Conservation (phyloP, 1,140 invertebrate species). For the Drosophila repleta region DNA sequence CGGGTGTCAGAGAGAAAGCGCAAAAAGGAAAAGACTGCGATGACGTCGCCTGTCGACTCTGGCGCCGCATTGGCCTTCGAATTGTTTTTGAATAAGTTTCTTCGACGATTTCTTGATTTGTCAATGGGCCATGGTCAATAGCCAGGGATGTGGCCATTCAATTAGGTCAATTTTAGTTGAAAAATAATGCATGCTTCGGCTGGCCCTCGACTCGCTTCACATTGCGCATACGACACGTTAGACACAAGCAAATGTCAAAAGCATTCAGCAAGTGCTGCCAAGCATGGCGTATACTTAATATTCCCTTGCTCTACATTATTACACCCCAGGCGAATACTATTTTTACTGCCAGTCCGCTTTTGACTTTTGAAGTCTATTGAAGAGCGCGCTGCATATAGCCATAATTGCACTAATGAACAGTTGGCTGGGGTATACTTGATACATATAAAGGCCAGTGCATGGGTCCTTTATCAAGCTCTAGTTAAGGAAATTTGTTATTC, state of each 20-base stretch:
- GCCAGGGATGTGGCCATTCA: conserved; percentile 23
- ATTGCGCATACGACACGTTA: conserved; percentile 36
- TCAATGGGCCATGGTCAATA: conserved; percentile 1
- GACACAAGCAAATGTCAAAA: conserved; percentile 12
- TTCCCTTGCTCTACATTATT: not conserved
- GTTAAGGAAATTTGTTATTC: no score
- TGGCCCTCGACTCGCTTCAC: conserved; percentile 8
- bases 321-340: not conserved
- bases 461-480: no score
- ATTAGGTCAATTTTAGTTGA: conserved; percentile 57
- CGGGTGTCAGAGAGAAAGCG: conserved; percentile 26
- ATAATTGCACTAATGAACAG: no score
- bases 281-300: conserved; percentile 9
- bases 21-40: not conserved
- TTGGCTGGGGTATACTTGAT: no score
- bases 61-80: conserved; percentile 49
- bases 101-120: conserved; percentile 40
- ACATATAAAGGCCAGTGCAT: no score
- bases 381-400: no score
- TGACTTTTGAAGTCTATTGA: not conserved
- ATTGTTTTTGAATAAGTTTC: conserved; percentile 50
- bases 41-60: conserved; percentile 7
- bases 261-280: conserved; percentile 5
- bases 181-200: conserved; percentile 27
- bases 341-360: not conserved